Evolutionary conservation across 2,113 vertebrate genomes (phyloP), one percentile per base, ranked within the genome.

Genomic region (Pyxicephalus adspersus): DNA sequence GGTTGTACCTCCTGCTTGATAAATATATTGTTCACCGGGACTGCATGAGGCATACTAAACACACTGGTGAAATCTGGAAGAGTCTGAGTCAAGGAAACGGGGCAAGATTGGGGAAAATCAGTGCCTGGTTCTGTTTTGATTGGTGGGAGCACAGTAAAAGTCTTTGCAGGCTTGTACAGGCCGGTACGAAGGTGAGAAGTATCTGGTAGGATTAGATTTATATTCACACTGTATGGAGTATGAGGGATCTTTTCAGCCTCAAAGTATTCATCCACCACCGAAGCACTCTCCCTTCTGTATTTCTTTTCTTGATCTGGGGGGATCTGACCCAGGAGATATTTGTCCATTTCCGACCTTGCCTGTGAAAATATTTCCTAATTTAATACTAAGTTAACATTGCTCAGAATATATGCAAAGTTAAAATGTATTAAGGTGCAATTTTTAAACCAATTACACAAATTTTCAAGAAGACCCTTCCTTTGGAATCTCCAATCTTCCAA

Each of bases 31-130:
- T 92, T 96, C 81, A 92, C 92, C 0, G 92, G 92, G 84, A 91
- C 89, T 0, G 91, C 88, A 55, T 95, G 95, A 0, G 95, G 94
- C 83, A 95, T 84, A 84, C 91, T 97, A 92, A 98, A 98, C 81
- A 97, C 95, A 0, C 95, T 96, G 83, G 95, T 97, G 91, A 98
- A 98, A 84, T 96, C 95, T 0, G 96, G 96, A 31, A 98, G 90
- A 1, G 95, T 92, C 91, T 97, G 95, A 0, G 89, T 87, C 55
- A 91, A 83, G 64, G 92, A 83, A 0, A 86, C 87, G 0, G 90
- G 87, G 83, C 90, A 90, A 52, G 90, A 83, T 66, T 90, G 89
- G 34, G 92, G 67, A 0, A 96, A 95, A 63, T n/a, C 66, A 54
- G 91, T 58, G 15, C 92, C 92, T 0, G 95, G 95, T 55, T 96